Percentiles rank a stretch among this genome's conserved stretches.
Conservation (phyloP, 2,888 invertebrate species). For the Lucinisca nassula region DNA sequence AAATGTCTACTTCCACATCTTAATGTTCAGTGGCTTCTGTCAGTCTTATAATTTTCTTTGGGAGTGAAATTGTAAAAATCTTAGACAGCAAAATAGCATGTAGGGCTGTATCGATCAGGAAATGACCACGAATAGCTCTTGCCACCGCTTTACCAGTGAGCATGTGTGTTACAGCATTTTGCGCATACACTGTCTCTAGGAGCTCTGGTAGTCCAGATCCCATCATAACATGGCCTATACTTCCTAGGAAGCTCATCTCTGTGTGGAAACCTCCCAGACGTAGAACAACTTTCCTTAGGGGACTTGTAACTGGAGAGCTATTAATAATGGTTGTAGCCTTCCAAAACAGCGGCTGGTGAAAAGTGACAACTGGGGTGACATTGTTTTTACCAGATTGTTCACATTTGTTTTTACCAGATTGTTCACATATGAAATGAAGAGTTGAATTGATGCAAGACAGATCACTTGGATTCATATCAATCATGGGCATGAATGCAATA, state of each 20-base stretch:
- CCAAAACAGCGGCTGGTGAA: constrained; percentile 36
- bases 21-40: no score
- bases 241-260: constrained; percentile 71
- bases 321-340: constrained; percentile 22
- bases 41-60: no score
- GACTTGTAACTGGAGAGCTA: not conserved
- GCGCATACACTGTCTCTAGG: constrained; percentile 65
- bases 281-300: constrained; percentile 39
- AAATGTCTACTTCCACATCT: no score
- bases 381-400: no score
- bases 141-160: constrained; percentile 67
- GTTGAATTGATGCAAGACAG: constrained; percentile 60
- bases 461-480: constrained; percentile 53
- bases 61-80: not conserved
- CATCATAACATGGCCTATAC: constrained; percentile 70
- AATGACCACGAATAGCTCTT: constrained; percentile 66
- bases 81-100: constrained; percentile 11
- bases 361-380: constrained; percentile 9
- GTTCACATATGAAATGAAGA: constrained; percentile 41
- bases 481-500: constrained; percentile 63
- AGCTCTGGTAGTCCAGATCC: constrained; percentile 70
- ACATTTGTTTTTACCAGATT: no score
- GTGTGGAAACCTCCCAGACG: constrained; percentile 59
- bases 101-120: constrained; percentile 55
- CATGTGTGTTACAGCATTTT: constrained; percentile 70